phyloP scores from a whole-genome alignment of 2,888 invertebrate genomes.

The Escarpia spicata region DNA sequence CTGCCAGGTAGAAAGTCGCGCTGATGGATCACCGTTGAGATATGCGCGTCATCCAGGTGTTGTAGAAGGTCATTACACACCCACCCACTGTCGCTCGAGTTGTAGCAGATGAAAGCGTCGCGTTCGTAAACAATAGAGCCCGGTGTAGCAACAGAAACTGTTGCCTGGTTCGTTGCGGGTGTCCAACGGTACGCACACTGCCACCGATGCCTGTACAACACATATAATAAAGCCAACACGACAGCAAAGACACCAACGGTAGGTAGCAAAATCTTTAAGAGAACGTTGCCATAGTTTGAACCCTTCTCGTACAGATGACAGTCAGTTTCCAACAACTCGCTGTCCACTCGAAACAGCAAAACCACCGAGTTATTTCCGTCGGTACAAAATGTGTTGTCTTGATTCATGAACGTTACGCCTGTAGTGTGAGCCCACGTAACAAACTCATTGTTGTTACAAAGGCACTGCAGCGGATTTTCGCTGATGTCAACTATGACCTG shows the following conservation, averaged over 20 bases:
- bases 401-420: background rate
- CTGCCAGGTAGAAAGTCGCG: constrained; percentile 25
- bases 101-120: constrained; percentile 4
- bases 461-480: background rate
- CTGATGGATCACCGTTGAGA: background rate
- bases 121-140: background rate
- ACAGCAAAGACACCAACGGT: background rate
- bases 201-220: background rate
- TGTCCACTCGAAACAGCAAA: background rate
- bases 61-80: background rate
- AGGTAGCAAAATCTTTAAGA: background rate
- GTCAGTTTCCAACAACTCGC: background rate
- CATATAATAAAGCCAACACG: background rate
- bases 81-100: background rate
- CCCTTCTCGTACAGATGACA: background rate
- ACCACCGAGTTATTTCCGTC: background rate
- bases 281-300: background rate
- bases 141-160: background rate
- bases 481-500: background rate
- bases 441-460: background rate
- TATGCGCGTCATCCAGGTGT: background rate
- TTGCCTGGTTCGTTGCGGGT: background rate
- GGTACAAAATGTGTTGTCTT: background rate
- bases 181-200: background rate
- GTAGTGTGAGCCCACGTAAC: background rate